Evolutionary conservation across 2,113 vertebrate species (phyloP).

Genomic region (Aramus guarauna): DNA sequence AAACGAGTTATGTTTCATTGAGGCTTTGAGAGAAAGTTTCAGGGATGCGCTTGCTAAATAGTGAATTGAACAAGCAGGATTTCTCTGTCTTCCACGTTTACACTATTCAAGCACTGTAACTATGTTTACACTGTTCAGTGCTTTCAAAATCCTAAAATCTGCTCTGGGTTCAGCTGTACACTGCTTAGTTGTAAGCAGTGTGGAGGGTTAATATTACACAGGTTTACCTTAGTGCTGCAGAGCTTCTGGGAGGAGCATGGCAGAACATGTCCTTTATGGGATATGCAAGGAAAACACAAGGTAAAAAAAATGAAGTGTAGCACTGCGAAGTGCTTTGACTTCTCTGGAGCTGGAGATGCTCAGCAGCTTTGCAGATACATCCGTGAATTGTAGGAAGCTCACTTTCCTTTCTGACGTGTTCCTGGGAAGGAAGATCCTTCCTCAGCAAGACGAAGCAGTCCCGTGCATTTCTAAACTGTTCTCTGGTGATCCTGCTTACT

Average conservation of each 20-base stretch:
- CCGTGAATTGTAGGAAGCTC: neutral
- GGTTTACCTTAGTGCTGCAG: neutral
- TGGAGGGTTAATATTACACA: neutral
- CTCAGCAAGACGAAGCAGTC: neutral
- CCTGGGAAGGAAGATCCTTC: neutral
- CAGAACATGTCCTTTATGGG: neutral
- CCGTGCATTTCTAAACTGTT: neutral
- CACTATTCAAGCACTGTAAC: neutral
- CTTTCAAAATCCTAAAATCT: neutral
- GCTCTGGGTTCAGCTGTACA: neutral
- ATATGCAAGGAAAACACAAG: fast-evolving
- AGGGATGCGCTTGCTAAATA: neutral
- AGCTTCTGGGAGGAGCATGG: neutral
- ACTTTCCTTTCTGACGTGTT: neutral
- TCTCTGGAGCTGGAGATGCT: neutral
- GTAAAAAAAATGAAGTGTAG: neutral
- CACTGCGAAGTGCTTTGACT: neutral
- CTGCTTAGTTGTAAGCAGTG: neutral
- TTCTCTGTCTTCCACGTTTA: neutral
- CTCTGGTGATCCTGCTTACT: neutral
- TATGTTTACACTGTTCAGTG: neutral
- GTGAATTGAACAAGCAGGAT: neutral
- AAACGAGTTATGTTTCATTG: neutral
- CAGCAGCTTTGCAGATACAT: neutral
- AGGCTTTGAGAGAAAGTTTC: neutral